phyloP scores from a whole-genome alignment of 1,140 invertebrate species.

The Drosophila prosaltans region DNA sequence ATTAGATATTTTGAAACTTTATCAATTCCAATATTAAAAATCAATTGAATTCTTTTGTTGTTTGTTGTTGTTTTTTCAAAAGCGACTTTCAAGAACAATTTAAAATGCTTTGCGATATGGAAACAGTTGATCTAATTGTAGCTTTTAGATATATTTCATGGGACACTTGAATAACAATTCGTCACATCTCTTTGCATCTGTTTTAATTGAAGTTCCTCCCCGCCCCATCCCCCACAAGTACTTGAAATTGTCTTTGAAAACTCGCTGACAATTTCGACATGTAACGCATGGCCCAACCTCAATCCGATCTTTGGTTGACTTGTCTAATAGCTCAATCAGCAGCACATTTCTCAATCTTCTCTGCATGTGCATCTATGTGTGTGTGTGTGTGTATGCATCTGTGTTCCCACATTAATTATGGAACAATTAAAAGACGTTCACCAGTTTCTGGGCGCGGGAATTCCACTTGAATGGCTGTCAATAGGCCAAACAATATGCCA shows the following conservation, averaged over 20 bases:
- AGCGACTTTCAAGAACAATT: too few relatives aligned
- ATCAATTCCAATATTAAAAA: too few relatives aligned
- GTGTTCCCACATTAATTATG: slow-evolving; percentile 78
- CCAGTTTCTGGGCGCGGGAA: slow-evolving; percentile 40
- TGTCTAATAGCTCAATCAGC: slow-evolving; percentile 66
- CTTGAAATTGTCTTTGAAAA: slow-evolving; percentile 36
- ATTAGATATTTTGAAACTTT: too few relatives aligned
- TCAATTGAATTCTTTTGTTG: too few relatives aligned
- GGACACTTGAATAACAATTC: slow-evolving; percentile 44
- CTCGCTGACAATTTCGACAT: slow-evolving; percentile 60
- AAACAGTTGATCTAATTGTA: too few relatives aligned
- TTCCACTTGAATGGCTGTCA: slow-evolving; percentile 75
- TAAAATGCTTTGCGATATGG: slow-evolving; percentile 2
- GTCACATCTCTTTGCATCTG: slow-evolving; percentile 33
- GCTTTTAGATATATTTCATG: too few relatives aligned
- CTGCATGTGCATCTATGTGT: slow-evolving; percentile 9
- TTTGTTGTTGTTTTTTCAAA: too few relatives aligned
- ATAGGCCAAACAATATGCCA: slow-evolving; percentile 64
- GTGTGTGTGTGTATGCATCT: too few relatives aligned
- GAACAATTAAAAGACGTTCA: slow-evolving; percentile 68
- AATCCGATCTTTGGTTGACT: slow-evolving; percentile 27
- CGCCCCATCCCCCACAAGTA: slow-evolving; percentile 13
- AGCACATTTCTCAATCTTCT: slow-evolving; percentile 42
- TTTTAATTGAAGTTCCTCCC: too few relatives aligned
- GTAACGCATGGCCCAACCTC: slow-evolving; percentile 33